Evolutionary conservation across 2,113 vertebrate genomes (phyloP).

Genomic region (Passer montanus): DNA sequence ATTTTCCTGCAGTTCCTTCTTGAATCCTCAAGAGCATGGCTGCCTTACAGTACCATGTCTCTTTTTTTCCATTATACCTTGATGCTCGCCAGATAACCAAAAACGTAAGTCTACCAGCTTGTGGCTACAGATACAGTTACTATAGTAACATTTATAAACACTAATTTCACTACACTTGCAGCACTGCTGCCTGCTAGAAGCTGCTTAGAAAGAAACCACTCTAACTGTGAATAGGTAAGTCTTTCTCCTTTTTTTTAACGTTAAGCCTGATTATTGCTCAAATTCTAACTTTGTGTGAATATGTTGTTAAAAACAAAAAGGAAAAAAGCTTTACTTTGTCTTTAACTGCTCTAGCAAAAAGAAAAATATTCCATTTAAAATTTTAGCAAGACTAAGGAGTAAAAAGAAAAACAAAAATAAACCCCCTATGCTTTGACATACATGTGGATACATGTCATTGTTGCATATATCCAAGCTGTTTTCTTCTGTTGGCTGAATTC

Average conservation of each 20-base stretch:
- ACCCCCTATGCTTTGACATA: neutral
- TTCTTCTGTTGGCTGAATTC: neutral
- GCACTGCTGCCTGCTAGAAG: neutral
- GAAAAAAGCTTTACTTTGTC: neutral
- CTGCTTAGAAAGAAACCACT: neutral
- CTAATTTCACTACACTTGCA: neutral
- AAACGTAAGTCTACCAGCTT: constrained; percentile 31
- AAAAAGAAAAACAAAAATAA: neutral
- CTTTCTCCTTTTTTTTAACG: neutral
- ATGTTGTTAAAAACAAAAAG: neutral
- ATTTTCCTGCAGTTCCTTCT: neutral
- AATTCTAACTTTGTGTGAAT: neutral
- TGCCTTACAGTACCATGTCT: neutral
- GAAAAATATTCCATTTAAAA: neutral
- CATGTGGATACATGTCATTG: neutral
- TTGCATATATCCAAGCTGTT: neutral
- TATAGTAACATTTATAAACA: constrained; percentile 60
- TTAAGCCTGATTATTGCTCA: neutral
- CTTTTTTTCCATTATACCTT: neutral
- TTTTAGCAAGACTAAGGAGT: neutral
- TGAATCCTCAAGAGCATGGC: neutral
- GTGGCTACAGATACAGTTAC: constrained; percentile 64
- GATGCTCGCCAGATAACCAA: constrained; percentile 1
- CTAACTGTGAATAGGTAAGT: neutral
- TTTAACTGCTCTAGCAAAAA: neutral